A percentile compares a stretch with the other conserved stretches of the same genome.
Conservation (phyloP, 2,113 vertebrate genomes). For the Eptesicus fuscus region DNA sequence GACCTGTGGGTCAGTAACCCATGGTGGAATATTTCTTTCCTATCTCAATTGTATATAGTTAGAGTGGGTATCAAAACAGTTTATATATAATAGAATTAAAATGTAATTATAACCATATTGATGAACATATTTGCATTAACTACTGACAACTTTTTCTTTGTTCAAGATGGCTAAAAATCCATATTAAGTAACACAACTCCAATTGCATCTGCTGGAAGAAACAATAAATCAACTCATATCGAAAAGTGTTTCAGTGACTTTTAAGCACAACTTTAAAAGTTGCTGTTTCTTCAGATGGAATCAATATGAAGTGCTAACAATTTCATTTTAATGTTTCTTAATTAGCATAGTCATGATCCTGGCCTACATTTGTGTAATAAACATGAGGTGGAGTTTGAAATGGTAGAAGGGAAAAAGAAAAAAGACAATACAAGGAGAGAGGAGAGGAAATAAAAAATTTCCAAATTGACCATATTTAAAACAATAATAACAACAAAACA, state of each 20-base stretch:
- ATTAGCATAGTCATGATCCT: not conserved
- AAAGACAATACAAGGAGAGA: not conserved
- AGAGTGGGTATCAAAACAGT: not conserved
- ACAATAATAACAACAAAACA: not conserved
- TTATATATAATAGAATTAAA: not conserved
- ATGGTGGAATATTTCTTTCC: not conserved
- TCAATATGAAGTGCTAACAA: fast-evolving
- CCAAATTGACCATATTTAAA: not conserved
- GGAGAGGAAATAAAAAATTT: not conserved
- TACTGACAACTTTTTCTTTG: not conserved
- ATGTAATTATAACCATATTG: not conserved
- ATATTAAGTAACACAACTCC: not conserved
- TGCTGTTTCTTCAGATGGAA: not conserved
- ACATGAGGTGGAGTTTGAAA: not conserved
- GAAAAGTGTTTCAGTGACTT: not conserved
- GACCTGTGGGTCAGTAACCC: not conserved
- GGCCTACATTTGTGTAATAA: not conserved
- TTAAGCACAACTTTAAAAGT: not conserved
- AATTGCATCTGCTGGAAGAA: not conserved
- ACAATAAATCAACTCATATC: not conserved
- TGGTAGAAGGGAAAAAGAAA: not conserved
- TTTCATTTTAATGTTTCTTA: not conserved
- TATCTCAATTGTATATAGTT: not conserved
- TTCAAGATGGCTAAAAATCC: not conserved
- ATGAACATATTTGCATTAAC: not conserved